Percentiles rank a stretch among this genome's conserved stretches.
Conservation (phyloP, 23 tunicate genomes). For the Phallusia fumigata region DNA sequence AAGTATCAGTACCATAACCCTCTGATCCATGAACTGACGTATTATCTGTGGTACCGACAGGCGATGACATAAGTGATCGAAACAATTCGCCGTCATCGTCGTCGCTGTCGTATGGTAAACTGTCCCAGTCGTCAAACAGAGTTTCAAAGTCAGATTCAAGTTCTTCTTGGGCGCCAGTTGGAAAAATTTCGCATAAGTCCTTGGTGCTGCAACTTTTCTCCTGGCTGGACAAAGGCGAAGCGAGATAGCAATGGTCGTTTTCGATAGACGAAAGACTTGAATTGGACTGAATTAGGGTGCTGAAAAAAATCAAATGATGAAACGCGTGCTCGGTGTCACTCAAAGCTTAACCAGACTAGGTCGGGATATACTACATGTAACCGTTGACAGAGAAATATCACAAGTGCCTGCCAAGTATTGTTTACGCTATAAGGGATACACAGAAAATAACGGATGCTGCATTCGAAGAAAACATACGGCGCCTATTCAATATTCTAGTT, state of each 20-base stretch:
- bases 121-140: slow-evolving; percentile 12
- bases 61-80: not conserved
- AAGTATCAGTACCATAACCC: slow-evolving; percentile 14
- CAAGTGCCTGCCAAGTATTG: too few species aligned
- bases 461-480: too few species aligned
- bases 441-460: too few species aligned
- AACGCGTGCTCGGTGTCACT: too few species aligned
- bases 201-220: not conserved
- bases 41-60: not conserved
- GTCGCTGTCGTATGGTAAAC: slow-evolving; percentile 2
- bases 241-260: slow-evolving; percentile 5
- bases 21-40: slow-evolving; percentile 12
- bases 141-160: not conserved
- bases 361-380: not conserved
- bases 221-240: not conserved
- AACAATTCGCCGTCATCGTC: slow-evolving; percentile 13
- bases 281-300: not conserved
- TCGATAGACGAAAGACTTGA: not conserved
- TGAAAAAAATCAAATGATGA: not conserved
- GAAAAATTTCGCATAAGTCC: not conserved
- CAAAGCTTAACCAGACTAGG: too few species aligned
- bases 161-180: slow-evolving; percentile 2
- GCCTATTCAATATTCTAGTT: too few species aligned
- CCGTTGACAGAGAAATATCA: not conserved
- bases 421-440: too few species aligned